Base-by-base conservation (phyloP, 2,113 vertebrate genomes). In the Morone chrysops region DNA sequence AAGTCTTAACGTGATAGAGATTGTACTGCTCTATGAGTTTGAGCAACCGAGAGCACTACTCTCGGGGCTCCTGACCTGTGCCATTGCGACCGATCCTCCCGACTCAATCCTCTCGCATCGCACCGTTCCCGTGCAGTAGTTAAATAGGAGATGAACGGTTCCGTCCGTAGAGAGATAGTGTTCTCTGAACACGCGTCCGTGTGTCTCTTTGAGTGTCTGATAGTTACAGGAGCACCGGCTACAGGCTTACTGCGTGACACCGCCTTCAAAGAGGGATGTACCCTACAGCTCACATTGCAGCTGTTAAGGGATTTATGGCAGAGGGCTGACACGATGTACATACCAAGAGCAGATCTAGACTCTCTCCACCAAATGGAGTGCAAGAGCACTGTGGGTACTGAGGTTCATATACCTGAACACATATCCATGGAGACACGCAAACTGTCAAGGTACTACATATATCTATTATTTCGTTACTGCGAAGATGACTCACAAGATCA, bases 401-500 rank as follows among this genome's bases (percentile, higher is more conserved):
- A 43, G 5, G 6, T 10, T 0, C 10, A 2, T 22, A 54, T 71
- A 2, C 53, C 53, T 0, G 10, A 11, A 4, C 16, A 9, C 0
- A 71, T 71, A 38, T 0, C n/a, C 3, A 2, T 1, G 6, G 53
- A 57, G 3, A 18, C 5, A 5, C 36, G 50, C 12, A 72, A 72
- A 56, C 51, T 72, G n/a, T 57, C 48, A 12, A 57, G 70, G 40
- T 70, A 70, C 48, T 71, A 71, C 10, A 16, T 71, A 56, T 71
- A 53, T 41, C 31, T 71, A 6, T 20, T 71, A 36, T 71, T 40
- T 56, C 50, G 69, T 7, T 71, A 71, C 53, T 71, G 69, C 48
- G 25, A n/a, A n/a, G n/a, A n/a, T n/a, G n/a, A n/a, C n/a, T n/a
- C n/a, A n/a, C n/a, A n/a, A n/a, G n/a, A n/a, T n/a, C n/a, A n/a